Percentiles rank a stretch among this genome's conserved stretches.
phyloP scores from a whole-genome alignment of 2,888 invertebrate species.

The Fissipunctia ypsillon region DNA sequence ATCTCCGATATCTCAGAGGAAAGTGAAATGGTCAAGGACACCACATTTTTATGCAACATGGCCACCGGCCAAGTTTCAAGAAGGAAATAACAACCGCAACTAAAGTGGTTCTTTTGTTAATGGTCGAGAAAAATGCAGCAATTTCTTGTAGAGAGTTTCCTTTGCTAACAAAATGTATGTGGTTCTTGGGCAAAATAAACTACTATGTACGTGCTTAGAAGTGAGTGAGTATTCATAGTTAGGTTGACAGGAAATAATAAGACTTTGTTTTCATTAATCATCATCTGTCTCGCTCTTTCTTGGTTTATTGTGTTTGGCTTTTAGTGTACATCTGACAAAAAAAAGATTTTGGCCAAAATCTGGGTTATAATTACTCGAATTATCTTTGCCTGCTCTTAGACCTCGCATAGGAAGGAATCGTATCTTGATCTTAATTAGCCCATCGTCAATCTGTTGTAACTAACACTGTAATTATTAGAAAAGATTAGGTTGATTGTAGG shows the following conservation, averaged over 20 bases:
- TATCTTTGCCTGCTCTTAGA: background rate
- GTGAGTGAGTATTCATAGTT: conserved; percentile 24
- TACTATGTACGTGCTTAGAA: conserved; percentile 6
- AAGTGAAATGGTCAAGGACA: conserved; percentile 60
- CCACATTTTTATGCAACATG: conserved; percentile 44
- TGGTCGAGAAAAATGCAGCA: conserved; percentile 52
- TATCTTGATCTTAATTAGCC: background rate
- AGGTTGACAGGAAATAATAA: conserved; percentile 9
- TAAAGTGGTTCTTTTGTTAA: conserved; percentile 43
- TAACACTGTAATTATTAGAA: too few relatives aligned
- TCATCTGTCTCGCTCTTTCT: conserved; percentile 13
- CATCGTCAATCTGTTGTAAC: background rate
- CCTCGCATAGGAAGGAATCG: background rate
- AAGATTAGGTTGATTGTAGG: background rate
- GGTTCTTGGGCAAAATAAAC: conserved; percentile 25
- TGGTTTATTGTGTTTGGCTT: background rate
- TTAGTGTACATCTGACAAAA: background rate
- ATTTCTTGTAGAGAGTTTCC: conserved; percentile 36
- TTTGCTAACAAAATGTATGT: conserved; percentile 41
- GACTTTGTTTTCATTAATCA: conserved; percentile 20
- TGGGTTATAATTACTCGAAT: background rate
- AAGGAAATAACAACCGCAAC: conserved; percentile 50
- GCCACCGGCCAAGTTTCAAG: conserved; percentile 53
- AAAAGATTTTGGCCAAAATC: too few relatives aligned
- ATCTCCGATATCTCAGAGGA: conserved; percentile 43